Evolutionary conservation across 2,797 vertebrate genomes (phyloP).

Genomic region (Darevskia nairensis): DNA sequence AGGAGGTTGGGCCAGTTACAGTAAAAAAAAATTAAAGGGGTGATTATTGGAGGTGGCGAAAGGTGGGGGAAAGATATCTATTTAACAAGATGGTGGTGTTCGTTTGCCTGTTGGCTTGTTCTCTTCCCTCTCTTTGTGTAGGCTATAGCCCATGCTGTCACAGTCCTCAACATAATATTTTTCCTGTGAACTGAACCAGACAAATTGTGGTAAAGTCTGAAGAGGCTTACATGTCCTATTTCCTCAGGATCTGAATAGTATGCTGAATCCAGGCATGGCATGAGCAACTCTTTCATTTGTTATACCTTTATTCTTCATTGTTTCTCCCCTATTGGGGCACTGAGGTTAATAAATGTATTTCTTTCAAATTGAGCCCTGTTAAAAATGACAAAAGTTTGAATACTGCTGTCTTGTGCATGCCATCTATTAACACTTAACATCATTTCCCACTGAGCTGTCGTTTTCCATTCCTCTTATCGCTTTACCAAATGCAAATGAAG

Average conservation of each 20-base stretch:
- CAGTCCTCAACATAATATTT: too few relatives aligned
- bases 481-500: conserved; percentile 87
- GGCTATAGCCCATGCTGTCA: too few relatives aligned
- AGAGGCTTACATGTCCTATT: conserved; percentile 16
- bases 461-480: conserved; percentile 70
- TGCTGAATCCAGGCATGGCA: conserved; percentile 18
- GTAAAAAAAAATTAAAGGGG: too few relatives aligned
- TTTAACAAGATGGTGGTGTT: too few relatives aligned
- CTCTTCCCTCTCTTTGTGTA: too few relatives aligned
- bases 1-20: too few relatives aligned
- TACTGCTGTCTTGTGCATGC: conserved; percentile 41
- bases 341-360: conserved; percentile 35
- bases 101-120: too few relatives aligned
- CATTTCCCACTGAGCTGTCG: conserved; percentile 67
- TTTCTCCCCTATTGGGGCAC: conserved; percentile 16
- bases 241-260: conserved; percentile 5
- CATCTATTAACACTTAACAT: conserved; percentile 65
- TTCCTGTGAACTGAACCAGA: background rate
- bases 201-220: conserved; percentile 11
- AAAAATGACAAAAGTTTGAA: conserved; percentile 48
- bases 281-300: conserved; percentile 5
- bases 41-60: too few relatives aligned
- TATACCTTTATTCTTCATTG: conserved; percentile 40
- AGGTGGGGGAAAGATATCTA: too few relatives aligned
- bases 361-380: conserved; percentile 48